Evolutionary conservation across 2,797 vertebrate species (phyloP).

Genomic region (Coregonus suidteri): DNA sequence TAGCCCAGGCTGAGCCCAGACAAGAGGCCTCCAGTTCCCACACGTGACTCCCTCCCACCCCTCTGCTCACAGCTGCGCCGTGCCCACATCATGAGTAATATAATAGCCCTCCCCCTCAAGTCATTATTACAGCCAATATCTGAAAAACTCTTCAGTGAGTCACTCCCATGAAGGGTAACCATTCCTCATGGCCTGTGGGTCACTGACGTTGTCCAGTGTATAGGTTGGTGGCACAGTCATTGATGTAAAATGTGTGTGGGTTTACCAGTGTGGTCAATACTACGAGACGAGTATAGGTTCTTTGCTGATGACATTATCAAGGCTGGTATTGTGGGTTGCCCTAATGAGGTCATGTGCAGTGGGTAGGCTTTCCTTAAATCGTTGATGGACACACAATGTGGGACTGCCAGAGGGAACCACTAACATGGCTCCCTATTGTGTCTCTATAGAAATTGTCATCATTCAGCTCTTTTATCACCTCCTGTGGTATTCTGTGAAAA

Average conservation of each 20-base stretch:
- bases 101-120: constrained; percentile 15
- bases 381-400: constrained; percentile 44
- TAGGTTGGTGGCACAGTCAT: constrained; percentile 54
- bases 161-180: constrained; percentile 31
- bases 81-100: constrained; percentile 26
- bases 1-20: constrained; percentile 21
- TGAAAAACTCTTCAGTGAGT: constrained; percentile 34
- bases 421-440: constrained; percentile 52
- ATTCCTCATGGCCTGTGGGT: constrained; percentile 52
- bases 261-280: constrained; percentile 46
- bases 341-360: constrained; percentile 55
- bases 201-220: constrained; percentile 35
- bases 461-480: constrained; percentile 38
- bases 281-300: constrained; percentile 31
- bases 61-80: constrained; percentile 47
- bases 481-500: constrained; percentile 55
- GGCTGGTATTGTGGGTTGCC: constrained; percentile 48
- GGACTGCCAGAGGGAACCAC: constrained; percentile 28
- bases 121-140: constrained; percentile 19
- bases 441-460: constrained; percentile 36
- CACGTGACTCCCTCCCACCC: constrained; percentile 35
- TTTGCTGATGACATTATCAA: constrained; percentile 50
- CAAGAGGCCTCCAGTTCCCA: constrained; percentile 32
- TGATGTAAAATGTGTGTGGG: constrained; percentile 38
- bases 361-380: constrained; percentile 52